Conservation (phyloP, 2,113 vertebrate species). For the Oxyruncus cristatus region DNA sequence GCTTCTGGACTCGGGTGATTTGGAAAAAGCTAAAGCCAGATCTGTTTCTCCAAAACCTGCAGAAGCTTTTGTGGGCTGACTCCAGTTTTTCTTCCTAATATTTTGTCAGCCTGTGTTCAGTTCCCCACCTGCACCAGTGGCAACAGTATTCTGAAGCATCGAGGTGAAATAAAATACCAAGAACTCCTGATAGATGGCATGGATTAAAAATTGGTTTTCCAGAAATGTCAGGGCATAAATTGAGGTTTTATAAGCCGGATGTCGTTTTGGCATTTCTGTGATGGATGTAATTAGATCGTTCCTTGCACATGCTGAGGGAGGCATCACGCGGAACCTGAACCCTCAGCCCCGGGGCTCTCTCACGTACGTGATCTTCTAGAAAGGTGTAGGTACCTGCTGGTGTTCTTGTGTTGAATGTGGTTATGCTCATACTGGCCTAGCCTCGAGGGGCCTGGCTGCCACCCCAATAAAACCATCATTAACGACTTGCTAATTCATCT, state of each 20-base stretch:
- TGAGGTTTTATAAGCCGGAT: background rate
- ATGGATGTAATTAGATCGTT: background rate
- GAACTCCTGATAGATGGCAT: background rate
- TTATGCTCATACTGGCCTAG: background rate
- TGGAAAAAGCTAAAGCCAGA: background rate
- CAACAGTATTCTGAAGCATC: background rate
- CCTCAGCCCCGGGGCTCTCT: background rate
- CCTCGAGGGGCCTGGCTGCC: background rate
- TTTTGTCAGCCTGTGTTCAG: background rate
- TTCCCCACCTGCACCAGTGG: background rate
- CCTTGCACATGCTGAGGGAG: background rate
- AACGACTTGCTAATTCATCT: background rate
- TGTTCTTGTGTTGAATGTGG: background rate
- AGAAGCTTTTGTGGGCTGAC: background rate
- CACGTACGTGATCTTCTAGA: background rate
- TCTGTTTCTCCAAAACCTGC: background rate
- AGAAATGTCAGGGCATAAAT: background rate
- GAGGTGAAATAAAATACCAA: background rate
- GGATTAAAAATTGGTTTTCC: slow-evolving; percentile 4
- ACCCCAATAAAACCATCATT: background rate
- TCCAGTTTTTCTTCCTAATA: background rate
- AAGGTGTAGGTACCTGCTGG: background rate
- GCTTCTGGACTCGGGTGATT: background rate
- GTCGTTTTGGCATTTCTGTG: background rate
- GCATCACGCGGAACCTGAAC: background rate